These are phyloP conservation scores for Drosophila diplacantha DNA, from an alignment of 2,888 invertebrate genomes.

Conservation along the genomic window DNA sequence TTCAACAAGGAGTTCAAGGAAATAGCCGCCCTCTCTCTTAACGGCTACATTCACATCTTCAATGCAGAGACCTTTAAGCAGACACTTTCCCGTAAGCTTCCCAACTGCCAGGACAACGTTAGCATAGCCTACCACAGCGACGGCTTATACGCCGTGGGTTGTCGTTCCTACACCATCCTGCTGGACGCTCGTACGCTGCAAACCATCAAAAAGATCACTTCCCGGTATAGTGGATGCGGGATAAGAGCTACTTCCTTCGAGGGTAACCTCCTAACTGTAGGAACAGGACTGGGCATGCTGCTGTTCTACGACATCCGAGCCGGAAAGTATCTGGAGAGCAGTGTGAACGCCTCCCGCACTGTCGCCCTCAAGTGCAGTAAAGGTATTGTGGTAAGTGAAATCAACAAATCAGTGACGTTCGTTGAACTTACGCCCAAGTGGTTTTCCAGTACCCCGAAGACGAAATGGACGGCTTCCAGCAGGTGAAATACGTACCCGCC, in stretches of 20 bases:
- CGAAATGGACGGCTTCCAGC: constrained; percentile 89
- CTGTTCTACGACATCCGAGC: constrained; percentile 96
- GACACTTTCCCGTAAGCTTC: constrained; percentile 90
- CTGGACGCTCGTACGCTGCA: constrained; percentile 93
- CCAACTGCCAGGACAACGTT: constrained; percentile 94
- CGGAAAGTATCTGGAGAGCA: constrained; percentile 93
- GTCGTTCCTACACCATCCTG: constrained; percentile 93
- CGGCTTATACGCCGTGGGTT: constrained; percentile 95
- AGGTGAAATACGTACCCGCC: constrained; percentile 92
- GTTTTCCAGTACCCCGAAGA: constrained; percentile 88
- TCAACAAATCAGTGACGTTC: too few relatives aligned
- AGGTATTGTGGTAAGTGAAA: constrained; percentile 86
- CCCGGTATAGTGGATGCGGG: constrained; percentile 93
- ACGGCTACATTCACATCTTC: constrained; percentile 96
- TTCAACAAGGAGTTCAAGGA: constrained; percentile 92
- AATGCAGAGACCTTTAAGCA: constrained; percentile 92
- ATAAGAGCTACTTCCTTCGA: constrained; percentile 94
- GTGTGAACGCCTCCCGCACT: constrained; percentile 91
- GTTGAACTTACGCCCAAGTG: not conserved
- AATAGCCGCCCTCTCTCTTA: constrained; percentile 92
- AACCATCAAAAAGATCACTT: constrained; percentile 88
- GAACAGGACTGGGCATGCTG: constrained; percentile 93
- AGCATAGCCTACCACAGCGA: constrained; percentile 92
- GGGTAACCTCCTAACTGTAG: constrained; percentile 93
- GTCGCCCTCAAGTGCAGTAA: constrained; percentile 92